A percentile compares a stretch with the other conserved stretches of the same genome.
Evolutionary conservation across 2,113 vertebrate species (phyloP).

Genomic region (Meles meles): DNA sequence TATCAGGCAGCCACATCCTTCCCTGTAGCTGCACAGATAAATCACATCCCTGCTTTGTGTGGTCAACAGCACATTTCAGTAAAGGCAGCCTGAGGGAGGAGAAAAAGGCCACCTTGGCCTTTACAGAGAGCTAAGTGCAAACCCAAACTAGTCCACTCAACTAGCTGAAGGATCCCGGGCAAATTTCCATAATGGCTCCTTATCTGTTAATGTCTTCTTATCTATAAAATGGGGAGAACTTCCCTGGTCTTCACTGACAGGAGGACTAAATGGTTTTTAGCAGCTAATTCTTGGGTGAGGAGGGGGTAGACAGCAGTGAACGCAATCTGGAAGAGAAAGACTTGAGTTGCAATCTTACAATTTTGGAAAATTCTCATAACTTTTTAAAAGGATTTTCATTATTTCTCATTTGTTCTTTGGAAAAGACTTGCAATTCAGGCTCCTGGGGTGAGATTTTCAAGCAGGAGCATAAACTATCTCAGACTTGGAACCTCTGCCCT

Average conservation of each 20-base stretch:
- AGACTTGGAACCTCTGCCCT: accelerated
- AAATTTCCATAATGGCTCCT: not conserved
- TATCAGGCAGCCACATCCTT: not conserved
- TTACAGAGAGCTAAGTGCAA: not conserved
- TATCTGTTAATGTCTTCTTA: not conserved
- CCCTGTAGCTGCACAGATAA: not conserved
- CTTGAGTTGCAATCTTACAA: not conserved
- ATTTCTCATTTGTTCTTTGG: not conserved
- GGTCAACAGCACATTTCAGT: not conserved
- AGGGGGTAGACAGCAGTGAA: not conserved
- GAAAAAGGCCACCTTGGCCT: not conserved
- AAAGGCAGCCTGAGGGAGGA: not conserved
- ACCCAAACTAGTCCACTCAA: not conserved
- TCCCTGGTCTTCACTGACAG: not conserved
- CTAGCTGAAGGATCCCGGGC: not conserved
- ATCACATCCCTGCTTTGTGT: not conserved
- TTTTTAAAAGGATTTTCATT: not conserved
- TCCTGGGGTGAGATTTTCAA: not conserved
- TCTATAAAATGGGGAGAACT: not conserved
- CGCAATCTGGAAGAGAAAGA: not conserved
- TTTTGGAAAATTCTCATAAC: not conserved
- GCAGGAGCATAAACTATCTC: not conserved
- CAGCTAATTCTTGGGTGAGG: not conserved
- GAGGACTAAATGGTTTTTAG: not conserved
- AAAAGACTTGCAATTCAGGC: not conserved